These are phyloP conservation scores for Drosophila fulvimacula DNA, from an alignment of 2,888 invertebrate genomes.

Conservation along the genomic window DNA sequence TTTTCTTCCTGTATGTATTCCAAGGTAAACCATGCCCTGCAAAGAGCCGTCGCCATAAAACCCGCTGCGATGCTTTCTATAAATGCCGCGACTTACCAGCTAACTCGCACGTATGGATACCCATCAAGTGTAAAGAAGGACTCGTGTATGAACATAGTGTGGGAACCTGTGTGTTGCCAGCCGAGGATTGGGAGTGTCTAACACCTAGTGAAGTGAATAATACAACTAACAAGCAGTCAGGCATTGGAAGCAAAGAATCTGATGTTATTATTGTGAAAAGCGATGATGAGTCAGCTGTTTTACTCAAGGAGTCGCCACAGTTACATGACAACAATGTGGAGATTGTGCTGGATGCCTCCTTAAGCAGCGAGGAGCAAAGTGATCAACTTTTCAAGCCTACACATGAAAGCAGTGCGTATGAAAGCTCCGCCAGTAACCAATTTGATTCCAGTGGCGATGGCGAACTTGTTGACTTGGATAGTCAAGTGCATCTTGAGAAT, in stretches of 20 bases:
- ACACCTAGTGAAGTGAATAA: constrained; percentile 60
- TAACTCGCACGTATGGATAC: constrained; percentile 83
- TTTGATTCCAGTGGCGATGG: constrained; percentile 83
- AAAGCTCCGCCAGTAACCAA: constrained; percentile 45
- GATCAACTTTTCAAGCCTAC: constrained; percentile 4
- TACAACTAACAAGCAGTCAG: constrained; percentile 14
- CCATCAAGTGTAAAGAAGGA: constrained; percentile 82
- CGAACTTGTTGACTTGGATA: constrained; percentile 70
- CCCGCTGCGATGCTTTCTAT: constrained; percentile 84
- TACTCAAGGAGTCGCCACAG: constrained; percentile 35
- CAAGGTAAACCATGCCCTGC: constrained; percentile 84
- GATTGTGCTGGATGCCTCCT: constrained; percentile 53
- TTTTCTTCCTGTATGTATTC: not conserved
- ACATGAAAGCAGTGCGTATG: constrained; percentile 29
- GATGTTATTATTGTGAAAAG: constrained; percentile 70
- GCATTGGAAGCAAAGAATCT: constrained; percentile 30
- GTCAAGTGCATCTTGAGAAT: constrained; percentile 60
- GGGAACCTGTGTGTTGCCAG: constrained; percentile 83
- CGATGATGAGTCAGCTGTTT: constrained; percentile 54
- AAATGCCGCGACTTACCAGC: constrained; percentile 81
- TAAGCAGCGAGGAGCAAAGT: constrained; percentile 71
- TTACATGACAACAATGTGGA: constrained; percentile 59
- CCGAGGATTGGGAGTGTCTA: constrained; percentile 85
- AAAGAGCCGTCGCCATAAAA: constrained; percentile 82
- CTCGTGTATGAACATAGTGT: constrained; percentile 83